These are phyloP conservation scores for Coptodon rendalli DNA, from an alignment of 2,113 vertebrate genomes.

Conservation along the genomic window DNA sequence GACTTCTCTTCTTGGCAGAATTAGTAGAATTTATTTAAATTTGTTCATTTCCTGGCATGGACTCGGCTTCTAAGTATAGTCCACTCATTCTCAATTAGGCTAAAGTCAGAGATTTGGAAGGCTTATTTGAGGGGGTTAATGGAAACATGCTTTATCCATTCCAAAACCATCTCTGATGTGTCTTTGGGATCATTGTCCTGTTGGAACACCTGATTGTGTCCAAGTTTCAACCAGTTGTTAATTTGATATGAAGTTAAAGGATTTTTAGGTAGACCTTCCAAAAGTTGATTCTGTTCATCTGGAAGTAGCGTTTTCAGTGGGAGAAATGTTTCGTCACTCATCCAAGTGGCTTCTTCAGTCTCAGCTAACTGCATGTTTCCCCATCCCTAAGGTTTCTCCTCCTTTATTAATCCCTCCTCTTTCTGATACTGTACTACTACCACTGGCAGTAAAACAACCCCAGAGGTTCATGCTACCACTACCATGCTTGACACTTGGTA, in stretches of 20 bases:
- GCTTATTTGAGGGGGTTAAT: background rate
- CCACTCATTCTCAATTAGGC: background rate
- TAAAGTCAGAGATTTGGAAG: background rate
- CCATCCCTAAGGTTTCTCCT: background rate
- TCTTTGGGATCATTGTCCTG: background rate
- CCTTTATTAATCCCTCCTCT: background rate
- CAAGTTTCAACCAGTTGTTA: background rate
- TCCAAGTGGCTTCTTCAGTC: background rate
- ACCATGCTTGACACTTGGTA: background rate
- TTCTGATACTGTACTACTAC: background rate
- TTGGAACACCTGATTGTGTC: background rate
- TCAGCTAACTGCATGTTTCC: background rate
- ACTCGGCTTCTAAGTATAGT: accelerated
- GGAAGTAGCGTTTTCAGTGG: accelerated
- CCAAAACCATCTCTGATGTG: background rate
- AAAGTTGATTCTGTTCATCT: background rate
- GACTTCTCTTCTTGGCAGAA: background rate
- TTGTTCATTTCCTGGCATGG: background rate
- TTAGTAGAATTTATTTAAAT: background rate
- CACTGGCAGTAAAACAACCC: background rate
- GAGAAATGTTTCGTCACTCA: background rate
- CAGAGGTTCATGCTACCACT: background rate
- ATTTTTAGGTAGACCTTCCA: background rate
- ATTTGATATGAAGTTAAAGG: background rate
- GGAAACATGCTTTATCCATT: background rate